These are phyloP conservation scores for Drosophila barbarae DNA, from an alignment of 2,888 invertebrate genomes.

Conservation along the genomic window DNA sequence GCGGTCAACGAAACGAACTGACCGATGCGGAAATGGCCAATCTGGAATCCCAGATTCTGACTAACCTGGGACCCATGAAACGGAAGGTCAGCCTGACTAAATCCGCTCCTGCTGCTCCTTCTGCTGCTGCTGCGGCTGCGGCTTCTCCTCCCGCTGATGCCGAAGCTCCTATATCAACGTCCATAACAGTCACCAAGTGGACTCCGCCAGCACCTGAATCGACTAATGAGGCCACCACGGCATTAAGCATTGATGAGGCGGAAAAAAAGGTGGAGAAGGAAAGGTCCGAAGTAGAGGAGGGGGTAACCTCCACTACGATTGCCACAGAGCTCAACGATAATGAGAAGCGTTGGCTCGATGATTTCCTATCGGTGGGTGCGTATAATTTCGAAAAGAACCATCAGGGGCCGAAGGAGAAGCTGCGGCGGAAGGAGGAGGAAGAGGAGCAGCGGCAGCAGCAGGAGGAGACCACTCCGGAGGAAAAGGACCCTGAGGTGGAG, in stretches of 20 bases:
- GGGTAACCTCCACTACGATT: conserved; percentile 41
- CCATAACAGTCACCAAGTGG: conserved; percentile 24
- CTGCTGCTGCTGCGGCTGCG: conserved; percentile 6
- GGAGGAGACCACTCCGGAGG: conserved; percentile 32
- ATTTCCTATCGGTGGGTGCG: conserved; percentile 77
- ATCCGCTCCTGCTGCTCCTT: conserved; percentile 13
- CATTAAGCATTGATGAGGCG: conserved; percentile 63
- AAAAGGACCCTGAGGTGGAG: conserved; percentile 30
- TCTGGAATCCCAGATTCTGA: conserved; percentile 77
- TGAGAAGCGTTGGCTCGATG: conserved; percentile 78
- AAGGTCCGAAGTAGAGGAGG: conserved; percentile 37
- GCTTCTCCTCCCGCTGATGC: conserved; percentile 11
- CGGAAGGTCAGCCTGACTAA: conserved; percentile 41
- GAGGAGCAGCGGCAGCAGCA: conserved; percentile 12
- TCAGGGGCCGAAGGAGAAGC: conserved; percentile 29
- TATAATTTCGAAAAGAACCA: conserved; percentile 73
- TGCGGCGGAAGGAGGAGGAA: conserved; percentile 31
- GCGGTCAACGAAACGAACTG: conserved; percentile 75
- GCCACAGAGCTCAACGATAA: conserved; percentile 69
- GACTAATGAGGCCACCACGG: conserved; percentile 58
- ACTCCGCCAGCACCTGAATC: conserved; percentile 29
- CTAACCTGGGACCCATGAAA: conserved; percentile 41
- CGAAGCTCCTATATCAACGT: conserved; percentile 3
- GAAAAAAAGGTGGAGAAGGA: conserved; percentile 19
- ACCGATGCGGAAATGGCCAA: conserved; percentile 73